A percentile compares a stretch with the other conserved stretches of the same genome.
phyloP scores from a whole-genome alignment of 2,888 invertebrate genomes.

The Agriopis aurantiaria region DNA sequence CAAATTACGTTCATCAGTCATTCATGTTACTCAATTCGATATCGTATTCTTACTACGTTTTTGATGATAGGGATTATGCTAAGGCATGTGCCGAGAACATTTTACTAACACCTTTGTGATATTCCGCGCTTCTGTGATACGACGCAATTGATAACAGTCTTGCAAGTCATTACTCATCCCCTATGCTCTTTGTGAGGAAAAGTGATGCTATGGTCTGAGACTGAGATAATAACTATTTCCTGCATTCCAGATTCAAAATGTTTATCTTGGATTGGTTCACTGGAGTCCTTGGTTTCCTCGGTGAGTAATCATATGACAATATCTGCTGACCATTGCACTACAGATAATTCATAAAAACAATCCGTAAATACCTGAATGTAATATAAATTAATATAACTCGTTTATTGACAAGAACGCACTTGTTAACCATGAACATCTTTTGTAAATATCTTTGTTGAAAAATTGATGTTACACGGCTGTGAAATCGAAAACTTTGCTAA shows the following conservation, averaged over 20 bases:
- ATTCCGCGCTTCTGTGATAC: conserved; percentile 52
- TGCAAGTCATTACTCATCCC: conserved; percentile 76
- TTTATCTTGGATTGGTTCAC: conserved; percentile 99
- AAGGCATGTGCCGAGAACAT: conserved; percentile 51
- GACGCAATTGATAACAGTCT: conserved; percentile 67
- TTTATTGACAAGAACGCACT: conserved; percentile 19
- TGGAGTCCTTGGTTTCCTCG: conserved; percentile 96
- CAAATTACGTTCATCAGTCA: conserved; percentile 80
- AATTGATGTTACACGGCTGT: neutral
- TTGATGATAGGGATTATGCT: conserved; percentile 55
- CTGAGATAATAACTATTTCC: conserved; percentile 58
- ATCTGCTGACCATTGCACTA: conserved; percentile 17
- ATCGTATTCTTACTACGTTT: conserved; percentile 68
- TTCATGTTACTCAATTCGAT: conserved; percentile 80
- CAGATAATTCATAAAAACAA: neutral
- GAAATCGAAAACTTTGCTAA: neutral
- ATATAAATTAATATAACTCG: neutral
- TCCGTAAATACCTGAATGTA: neutral
- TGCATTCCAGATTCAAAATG: conserved; percentile 88
- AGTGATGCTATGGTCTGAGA: conserved; percentile 45
- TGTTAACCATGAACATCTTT: conserved; percentile 29
- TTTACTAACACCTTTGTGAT: conserved; percentile 48
- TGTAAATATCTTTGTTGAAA: conserved; percentile 5
- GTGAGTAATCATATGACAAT: conserved; percentile 84
- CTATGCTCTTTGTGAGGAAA: conserved; percentile 67